phyloP scores from a whole-genome alignment of 2,113 vertebrate genomes.

The Dicerorhinus sumatrensis region DNA sequence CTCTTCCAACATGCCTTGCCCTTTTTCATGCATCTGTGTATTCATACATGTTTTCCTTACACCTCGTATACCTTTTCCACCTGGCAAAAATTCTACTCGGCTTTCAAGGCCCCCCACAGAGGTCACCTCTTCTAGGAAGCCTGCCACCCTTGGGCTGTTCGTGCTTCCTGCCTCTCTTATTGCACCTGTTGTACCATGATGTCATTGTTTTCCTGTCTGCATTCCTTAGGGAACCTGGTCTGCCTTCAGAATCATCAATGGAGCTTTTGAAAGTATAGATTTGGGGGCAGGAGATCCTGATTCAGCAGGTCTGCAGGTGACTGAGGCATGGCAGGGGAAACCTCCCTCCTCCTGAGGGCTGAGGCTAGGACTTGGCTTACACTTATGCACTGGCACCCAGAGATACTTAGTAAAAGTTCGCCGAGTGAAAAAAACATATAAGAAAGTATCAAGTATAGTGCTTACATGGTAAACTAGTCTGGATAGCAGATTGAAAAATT shows the following conservation, averaged over 20 bases:
- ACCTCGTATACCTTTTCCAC: background rate
- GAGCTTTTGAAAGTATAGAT: background rate
- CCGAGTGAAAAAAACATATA: background rate
- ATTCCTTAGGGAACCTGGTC: background rate
- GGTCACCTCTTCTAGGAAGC: background rate
- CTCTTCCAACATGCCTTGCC: fast-evolving
- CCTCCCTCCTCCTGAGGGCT: background rate
- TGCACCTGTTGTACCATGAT: fast-evolving
- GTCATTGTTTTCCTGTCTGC: background rate
- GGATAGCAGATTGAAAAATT: background rate
- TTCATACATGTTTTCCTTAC: background rate
- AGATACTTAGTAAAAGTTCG: background rate
- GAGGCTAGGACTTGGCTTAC: background rate
- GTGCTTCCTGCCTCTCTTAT: background rate
- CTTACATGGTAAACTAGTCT: background rate
- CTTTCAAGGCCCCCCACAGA: background rate
- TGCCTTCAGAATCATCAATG: background rate
- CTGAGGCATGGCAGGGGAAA: background rate
- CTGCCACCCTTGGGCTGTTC: fast-evolving
- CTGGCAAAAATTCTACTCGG: background rate
- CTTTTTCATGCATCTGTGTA: fast-evolving
- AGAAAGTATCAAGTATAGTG: background rate
- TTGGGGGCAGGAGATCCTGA: background rate
- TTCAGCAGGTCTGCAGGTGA: background rate
- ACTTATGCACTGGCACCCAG: background rate